Evolutionary conservation across 2,797 vertebrate genomes (phyloP), one percentile per base, ranked within the genome.

Genomic region (Neomorphus geoffroyi): DNA sequence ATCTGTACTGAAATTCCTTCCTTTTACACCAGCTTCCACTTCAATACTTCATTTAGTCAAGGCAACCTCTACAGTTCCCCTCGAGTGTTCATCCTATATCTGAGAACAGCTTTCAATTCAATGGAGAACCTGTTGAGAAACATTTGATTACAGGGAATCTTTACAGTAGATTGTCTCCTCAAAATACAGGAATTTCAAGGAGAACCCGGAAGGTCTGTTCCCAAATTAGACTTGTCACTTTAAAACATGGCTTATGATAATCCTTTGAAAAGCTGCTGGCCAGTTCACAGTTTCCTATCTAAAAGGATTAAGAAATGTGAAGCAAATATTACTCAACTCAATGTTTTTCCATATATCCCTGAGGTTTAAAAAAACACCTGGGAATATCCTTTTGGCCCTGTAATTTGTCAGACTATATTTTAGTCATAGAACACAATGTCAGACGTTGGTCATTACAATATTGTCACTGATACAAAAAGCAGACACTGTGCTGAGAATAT

Each of bases 11-110:
- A 75, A 75, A 75, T 88, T 27, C 7, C n/a, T 94, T 93, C 58
- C 15, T 93, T 91, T 79, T 50, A 87, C 32, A 93, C 56, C 56
- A 92, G 74, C 51, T 95, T 95, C 62, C 61, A 79, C 66, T 90
- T 93, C 87, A 93, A 54, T 43, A 57, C 10, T 70, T 91, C 46
- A 83, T 93, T 88, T 80, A 82, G 87, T 67, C n/a, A 58, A 92
- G 79, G 54, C 65, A 94, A 48, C 71, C 67, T 80, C 61, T 94
- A 48, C 27, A 3, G 6, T 54, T 85, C 33, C 53, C 26, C 45
- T 94, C 77, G 93, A 93, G 92, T 80, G 66, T 79, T 91, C 60
- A 71, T 77, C 28, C 13, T 90, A 9, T 94, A 90, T 90, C 80
- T 80, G 88, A 95, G 56, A 91, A 79, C 15, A 89, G 39, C 10